phyloP scores from a whole-genome alignment of 2,113 vertebrate genomes.

The Morone chrysops region DNA sequence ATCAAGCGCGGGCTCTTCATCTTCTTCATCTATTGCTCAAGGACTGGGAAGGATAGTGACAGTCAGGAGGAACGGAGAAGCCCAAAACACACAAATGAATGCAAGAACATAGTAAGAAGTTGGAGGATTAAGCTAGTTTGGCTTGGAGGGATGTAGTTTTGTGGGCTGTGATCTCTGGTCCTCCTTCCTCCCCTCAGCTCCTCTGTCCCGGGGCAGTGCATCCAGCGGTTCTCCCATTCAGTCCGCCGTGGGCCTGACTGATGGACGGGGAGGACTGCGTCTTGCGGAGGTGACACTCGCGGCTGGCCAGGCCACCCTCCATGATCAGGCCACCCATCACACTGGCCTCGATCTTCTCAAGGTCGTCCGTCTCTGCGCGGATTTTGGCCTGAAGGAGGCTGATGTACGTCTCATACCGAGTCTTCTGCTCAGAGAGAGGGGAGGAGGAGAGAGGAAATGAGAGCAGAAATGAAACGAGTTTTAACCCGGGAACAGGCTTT shows the following conservation, averaged over 20 bases:
- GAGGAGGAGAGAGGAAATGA: background rate
- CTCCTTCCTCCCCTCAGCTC: constrained; percentile 82
- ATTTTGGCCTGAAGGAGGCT: constrained; percentile 93
- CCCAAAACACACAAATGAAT: constrained; percentile 30
- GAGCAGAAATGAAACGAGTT: background rate
- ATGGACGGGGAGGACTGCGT: constrained; percentile 95
- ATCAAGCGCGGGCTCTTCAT: constrained; percentile 27
- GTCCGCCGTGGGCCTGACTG: constrained; percentile 88
- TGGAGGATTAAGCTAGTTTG: constrained; percentile 44
- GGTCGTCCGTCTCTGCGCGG: constrained; percentile 90
- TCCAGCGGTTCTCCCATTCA: constrained; percentile 82
- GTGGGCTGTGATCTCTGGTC: constrained; percentile 29
- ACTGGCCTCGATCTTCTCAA: constrained; percentile 93
- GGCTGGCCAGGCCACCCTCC: constrained; percentile 78
- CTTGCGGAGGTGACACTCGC: constrained; percentile 90
- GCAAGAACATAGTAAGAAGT: constrained; percentile 12
- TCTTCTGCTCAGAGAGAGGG: constrained; percentile 87
- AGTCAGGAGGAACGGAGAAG: constrained; percentile 29
- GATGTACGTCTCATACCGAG: constrained; percentile 95
- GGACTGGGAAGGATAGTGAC: constrained; percentile 42
- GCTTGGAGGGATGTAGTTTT: constrained; percentile 33
- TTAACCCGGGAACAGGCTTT: background rate
- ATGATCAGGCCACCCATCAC: constrained; percentile 83
- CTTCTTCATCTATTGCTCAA: constrained; percentile 71
- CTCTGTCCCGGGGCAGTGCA: constrained; percentile 82